Evolutionary conservation across 2,797 vertebrate genomes (phyloP), one percentile per base, ranked within the genome.

Genomic region (Buphagus erythrorhynchus): DNA sequence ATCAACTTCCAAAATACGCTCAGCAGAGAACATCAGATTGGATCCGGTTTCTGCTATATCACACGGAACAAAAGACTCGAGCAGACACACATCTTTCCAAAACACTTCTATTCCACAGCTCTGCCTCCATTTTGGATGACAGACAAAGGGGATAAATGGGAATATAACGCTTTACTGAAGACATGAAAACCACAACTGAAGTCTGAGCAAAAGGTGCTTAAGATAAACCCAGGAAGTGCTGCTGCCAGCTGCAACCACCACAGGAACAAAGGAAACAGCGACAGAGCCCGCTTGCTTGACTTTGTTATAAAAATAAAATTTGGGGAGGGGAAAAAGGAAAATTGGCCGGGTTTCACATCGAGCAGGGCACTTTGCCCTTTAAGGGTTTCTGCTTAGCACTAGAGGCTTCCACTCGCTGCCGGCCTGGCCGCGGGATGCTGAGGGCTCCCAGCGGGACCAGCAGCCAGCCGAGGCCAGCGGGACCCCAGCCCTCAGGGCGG

Each of bases 111-210:
- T 25, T 80, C 89, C 86, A 77, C 69, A 38, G 91, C 94, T 85
- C 89, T 96, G 95, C 96, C 94, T 97, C 96, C 96, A 96, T 96
- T 93, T 95, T 96, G 96, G 95, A 94, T 35, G 91, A 12, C 82
- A 95, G 91, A 96, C 94, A 97, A 93, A 96, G 87, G 81, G 67
- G 55, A 55, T 31, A 89, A 86, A 48, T 29, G 80, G 1, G 68
- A 67, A 82, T n/a, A 51, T 62, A 86, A 68, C 1, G 26, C 66
- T 61, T 86, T 54, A 21, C 0, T 12, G 40, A 63, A 82, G 0
- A 28, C 80, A 66, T 54, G 61, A 55, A 82, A 88, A 82, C 83
- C 90, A 87, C 79, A 73, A 52, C n/a, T 4, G 3, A 76, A 85
- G 77, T 52, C 52, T 13, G 71, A 67, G 88, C 63, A 62, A 31